Percentiles rank a stretch among this genome's conserved stretches.
phyloP scores from a whole-genome alignment of 37 sponge, comb jelly and placozoan species.

The Chondrilla cf. caribensis region DNA sequence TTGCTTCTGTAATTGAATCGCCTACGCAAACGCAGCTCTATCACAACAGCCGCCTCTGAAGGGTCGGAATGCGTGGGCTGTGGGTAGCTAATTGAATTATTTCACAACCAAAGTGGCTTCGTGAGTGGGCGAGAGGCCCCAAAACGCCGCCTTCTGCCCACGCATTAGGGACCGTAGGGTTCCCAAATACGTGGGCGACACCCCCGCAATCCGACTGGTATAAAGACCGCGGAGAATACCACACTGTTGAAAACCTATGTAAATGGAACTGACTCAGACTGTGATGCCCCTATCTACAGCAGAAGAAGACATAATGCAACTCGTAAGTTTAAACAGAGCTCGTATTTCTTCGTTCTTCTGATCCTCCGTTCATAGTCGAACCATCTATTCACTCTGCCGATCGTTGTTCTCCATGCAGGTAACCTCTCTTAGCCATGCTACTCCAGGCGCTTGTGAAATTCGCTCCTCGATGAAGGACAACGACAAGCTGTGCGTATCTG shows the following conservation, averaged over 20 bases:
- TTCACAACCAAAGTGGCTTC: background rate
- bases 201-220: background rate
- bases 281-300: background rate
- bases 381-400: too few relatives aligned
- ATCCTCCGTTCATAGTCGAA: too few relatives aligned
- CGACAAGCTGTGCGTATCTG: background rate
- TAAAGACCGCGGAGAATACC: background rate
- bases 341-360: too few relatives aligned
- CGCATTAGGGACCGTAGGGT: background rate
- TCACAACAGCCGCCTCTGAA: background rate
- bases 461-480: background rate
- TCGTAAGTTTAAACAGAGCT: background rate
- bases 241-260: background rate
- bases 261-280: background rate
- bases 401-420: background rate
- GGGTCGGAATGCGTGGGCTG: conserved; percentile 10
- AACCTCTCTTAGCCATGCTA: background rate
- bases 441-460: background rate
- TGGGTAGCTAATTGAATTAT: background rate
- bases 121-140: conserved; percentile 11
- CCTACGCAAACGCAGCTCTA: background rate
- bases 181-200: background rate
- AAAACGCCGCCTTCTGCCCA: background rate
- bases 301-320: conserved; percentile 9
- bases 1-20: too few relatives aligned